Evolutionary conservation across 2,888 invertebrate genomes (phyloP), one percentile per base, ranked within the genome.

Genomic region (Thyatira batis): DNA sequence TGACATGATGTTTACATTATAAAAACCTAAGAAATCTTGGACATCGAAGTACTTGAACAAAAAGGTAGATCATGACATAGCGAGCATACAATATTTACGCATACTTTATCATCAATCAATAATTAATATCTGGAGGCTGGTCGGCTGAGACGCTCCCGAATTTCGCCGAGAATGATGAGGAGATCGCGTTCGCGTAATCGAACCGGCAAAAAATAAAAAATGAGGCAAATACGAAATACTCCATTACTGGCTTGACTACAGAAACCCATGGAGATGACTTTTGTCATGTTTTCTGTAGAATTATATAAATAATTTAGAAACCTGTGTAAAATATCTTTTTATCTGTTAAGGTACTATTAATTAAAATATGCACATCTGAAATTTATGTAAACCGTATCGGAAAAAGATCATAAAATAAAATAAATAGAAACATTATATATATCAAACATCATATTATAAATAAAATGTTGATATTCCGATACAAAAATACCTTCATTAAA

Each of bases 181-280:
- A 84, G 87, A 89, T 90, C 91, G 91, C 89, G 89, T 91, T 89
- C 92, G 88, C 82, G 92, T 92, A 92, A 92, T 91, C 91, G 91
- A 89, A 87, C 86, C 78, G 76, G 73, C 89, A 91, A 91, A 92
- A 92, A 92, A 86, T 87, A 84, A 91, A 91, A 90, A 92, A 89
- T 89, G 90, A 92, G 87, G 82, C 89, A 92, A 92, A 92, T 91
- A 91, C 89, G 89, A 90, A 92, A 90, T 91, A 89, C 90, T 89
- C 87, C 90, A 91, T 92, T 91, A 91, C 89, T 68, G 78, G 71
- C 73, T 63, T 61, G 75, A 63, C 67, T 66, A 80, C 55, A 67
- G 80, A 55, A 69, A 58, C 55, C 79, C 53, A 65, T 88, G 73
- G 90, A 91, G 88, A 65, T 71, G 82, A 61, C 59, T 61, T 65